phyloP scores from a whole-genome alignment of 2,888 invertebrate genomes.

The Rhodophaea formosa region DNA sequence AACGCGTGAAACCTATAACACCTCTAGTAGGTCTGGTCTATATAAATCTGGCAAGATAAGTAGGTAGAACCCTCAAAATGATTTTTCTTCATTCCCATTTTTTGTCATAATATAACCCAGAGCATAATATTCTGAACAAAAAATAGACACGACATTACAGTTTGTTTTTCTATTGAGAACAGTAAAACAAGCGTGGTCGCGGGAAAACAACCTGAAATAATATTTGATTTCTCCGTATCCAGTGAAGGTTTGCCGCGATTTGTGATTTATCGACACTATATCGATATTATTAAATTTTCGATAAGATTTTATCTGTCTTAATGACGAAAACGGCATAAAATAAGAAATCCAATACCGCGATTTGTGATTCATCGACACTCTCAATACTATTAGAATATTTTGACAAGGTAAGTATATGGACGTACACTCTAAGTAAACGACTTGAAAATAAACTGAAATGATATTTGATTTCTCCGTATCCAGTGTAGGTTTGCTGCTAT shows the following conservation, averaged over 20 bases:
- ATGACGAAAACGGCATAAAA: too few relatives aligned
- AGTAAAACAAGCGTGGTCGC: slow-evolving; percentile 2
- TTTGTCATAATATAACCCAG: neutral
- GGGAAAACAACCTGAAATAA: slow-evolving; percentile 16
- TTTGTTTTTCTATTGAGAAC: slow-evolving; percentile 11
- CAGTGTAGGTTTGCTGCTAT: neutral
- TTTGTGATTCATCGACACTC: too few relatives aligned
- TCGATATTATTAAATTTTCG: neutral
- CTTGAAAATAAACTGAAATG: slow-evolving; percentile 12
- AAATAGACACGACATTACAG: neutral
- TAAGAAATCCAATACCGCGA: too few relatives aligned
- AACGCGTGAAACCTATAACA: too few relatives aligned
- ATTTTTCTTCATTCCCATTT: neutral
- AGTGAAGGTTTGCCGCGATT: neutral
- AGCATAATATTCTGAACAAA: neutral
- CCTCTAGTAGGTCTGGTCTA: too few relatives aligned
- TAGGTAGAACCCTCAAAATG: neutral
- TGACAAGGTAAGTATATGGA: too few relatives aligned
- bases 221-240: slow-evolving; percentile 12
- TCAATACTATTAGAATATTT: too few relatives aligned
- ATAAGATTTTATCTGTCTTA: neutral
- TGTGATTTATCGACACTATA: neutral
- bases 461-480: slow-evolving; percentile 13
- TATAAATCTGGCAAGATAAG: too few relatives aligned
- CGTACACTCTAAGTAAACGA: too few relatives aligned